Conservation (phyloP, 2,888 invertebrate species). For the Morinoia aosen region DNA sequence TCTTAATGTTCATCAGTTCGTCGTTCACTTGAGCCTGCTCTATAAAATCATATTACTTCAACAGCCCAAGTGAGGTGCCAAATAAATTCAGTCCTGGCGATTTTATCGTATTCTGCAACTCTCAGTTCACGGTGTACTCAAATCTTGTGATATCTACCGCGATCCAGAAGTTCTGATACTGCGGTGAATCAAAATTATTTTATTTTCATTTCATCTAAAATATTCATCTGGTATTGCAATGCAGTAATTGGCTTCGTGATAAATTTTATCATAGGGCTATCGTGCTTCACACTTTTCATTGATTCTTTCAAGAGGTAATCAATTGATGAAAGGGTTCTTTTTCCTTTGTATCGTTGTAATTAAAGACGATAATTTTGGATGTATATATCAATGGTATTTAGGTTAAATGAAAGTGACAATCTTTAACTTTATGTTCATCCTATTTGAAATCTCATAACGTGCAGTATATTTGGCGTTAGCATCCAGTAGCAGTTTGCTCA, state of each 20-base stretch:
- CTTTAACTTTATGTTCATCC: conserved; percentile 9
- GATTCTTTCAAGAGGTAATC: neutral
- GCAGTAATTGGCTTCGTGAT: neutral
- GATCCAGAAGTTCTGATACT: neutral
- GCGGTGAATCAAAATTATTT: neutral
- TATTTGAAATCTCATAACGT: conserved; percentile 19
- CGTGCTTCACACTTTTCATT: neutral
- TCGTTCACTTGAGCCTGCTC: neutral
- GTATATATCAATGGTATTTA: conserved; percentile 50
- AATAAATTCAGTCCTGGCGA: neutral
- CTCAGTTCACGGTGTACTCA: neutral
- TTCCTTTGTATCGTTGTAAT: conserved; percentile 1
- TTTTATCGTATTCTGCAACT: neutral
- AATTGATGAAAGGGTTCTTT: neutral
- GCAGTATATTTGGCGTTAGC: neutral
- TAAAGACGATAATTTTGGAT: conserved; percentile 23
- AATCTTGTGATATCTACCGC: neutral
- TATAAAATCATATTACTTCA: neutral
- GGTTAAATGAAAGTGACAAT: conserved; percentile 48
- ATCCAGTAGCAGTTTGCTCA: neutral
- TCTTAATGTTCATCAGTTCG: conserved; percentile 6
- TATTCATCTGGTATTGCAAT: neutral
- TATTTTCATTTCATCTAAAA: neutral
- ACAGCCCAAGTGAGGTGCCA: conserved; percentile 16
- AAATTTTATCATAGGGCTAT: neutral